Evolutionary conservation across 2,113 vertebrate genomes (phyloP).

Genomic region (Bagarius yarrelli): DNA sequence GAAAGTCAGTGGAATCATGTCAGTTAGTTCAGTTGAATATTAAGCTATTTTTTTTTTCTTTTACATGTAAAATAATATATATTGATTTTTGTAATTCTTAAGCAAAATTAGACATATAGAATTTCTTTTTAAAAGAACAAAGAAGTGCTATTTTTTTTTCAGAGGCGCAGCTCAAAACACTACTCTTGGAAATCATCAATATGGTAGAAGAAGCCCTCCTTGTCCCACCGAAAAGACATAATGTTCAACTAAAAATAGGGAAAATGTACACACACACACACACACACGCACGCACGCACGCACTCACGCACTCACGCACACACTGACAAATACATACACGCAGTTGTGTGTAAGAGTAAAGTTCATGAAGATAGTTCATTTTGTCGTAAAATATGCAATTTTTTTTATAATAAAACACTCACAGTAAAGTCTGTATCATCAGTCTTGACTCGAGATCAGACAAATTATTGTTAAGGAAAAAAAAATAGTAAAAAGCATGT

Average conservation of each 20-base stretch:
- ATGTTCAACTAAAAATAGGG: slow-evolving; percentile 61
- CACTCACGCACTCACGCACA: slow-evolving; percentile 26
- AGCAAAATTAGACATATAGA: slow-evolving; percentile 81
- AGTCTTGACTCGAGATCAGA: slow-evolving; percentile 64
- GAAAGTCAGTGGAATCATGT: slow-evolving; percentile 77
- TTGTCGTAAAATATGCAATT: slow-evolving; percentile 77
- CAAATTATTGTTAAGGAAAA: slow-evolving; percentile 62
- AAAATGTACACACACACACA: slow-evolving; percentile 52
- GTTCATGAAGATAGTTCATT: slow-evolving; percentile 70
- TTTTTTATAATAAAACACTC: slow-evolving; percentile 76
- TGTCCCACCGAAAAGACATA: slow-evolving; percentile 49
- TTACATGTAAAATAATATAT: slow-evolving; percentile 81
- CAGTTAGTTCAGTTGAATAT: slow-evolving; percentile 80
- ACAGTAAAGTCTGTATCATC: slow-evolving; percentile 74
- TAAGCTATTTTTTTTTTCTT: slow-evolving; percentile 74
- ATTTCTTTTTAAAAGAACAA: slow-evolving; percentile 72
- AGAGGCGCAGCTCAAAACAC: slow-evolving; percentile 74
- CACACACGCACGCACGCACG: slow-evolving; percentile 36
- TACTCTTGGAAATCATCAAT: slow-evolving; percentile 69
- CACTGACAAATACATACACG: slow-evolving; percentile 21
- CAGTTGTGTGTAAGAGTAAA: slow-evolving; percentile 66
- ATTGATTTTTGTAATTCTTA: slow-evolving; percentile 77
- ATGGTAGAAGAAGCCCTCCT: slow-evolving; percentile 61
- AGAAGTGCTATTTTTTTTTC: slow-evolving; percentile 76
- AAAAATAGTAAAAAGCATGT: slow-evolving; percentile 33